phyloP scores from a whole-genome alignment of 2,888 invertebrate genomes.

The Parapristionchus giblindavisi region DNA sequence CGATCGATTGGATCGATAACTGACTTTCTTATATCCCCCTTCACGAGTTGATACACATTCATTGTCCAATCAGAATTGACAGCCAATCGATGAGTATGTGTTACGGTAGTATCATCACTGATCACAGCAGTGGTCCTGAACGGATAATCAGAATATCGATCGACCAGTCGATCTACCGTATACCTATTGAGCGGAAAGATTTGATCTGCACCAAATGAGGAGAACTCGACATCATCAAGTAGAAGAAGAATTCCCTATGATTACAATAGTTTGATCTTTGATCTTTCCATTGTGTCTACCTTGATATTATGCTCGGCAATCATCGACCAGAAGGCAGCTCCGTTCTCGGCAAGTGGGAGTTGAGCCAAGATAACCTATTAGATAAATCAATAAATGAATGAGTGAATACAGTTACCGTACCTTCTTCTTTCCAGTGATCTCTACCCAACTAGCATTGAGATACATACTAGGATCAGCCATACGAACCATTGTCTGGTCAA shows the following conservation, averaged over 20 bases:
- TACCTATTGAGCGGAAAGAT: constrained; percentile 47
- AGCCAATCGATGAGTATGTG: constrained; percentile 29
- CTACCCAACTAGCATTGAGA: constrained; percentile 52
- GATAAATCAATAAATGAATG: not conserved
- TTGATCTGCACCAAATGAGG: constrained; percentile 40
- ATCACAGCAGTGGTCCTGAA: constrained; percentile 27
- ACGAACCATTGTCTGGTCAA: constrained; percentile 53
- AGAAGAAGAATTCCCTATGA: constrained; percentile 47
- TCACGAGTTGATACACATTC: constrained; percentile 20
- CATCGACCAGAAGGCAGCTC: constrained; percentile 55
- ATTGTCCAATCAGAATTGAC: constrained; percentile 18
- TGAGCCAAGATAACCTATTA: constrained; percentile 47
- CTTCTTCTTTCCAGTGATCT: constrained; percentile 38
- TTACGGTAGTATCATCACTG: constrained; percentile 22
- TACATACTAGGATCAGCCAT: constrained; percentile 34
- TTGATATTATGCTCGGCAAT: constrained; percentile 28
- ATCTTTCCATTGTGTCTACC: constrained; percentile 30
- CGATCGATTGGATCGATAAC: not conserved
- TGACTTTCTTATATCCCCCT: constrained; percentile 30
- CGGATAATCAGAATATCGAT: constrained; percentile 20
- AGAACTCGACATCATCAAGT: constrained; percentile 46
- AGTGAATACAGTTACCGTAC: not conserved
- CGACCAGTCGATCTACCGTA: not conserved
- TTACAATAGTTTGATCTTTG: constrained; percentile 43
- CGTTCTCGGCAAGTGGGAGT: constrained; percentile 48